Base-by-base conservation (phyloP, 2,797 vertebrate genomes). In the Pampus argenteus region DNA sequence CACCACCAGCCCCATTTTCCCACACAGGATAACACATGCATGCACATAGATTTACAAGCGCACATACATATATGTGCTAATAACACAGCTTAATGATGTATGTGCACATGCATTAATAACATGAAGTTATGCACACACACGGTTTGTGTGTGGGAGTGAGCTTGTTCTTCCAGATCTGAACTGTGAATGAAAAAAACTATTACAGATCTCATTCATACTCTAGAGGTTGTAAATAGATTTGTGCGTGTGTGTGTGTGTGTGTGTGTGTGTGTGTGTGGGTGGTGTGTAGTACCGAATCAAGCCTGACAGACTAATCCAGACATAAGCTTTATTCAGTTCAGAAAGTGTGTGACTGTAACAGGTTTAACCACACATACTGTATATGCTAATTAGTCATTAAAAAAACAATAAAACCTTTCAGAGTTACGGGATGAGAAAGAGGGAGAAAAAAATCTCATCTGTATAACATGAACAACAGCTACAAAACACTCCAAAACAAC, bases 1-100 rank as follows among this genome's bases (percentile, higher is more conserved):
- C 87, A 71, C 84, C 57, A 5, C 55, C 38, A 23, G 70, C n/a
- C 59, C 50, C 59, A 23, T 88, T 91, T 92, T 90, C 88, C 86
- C 90, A 91, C 90, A 88, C 65, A 56, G 74, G 47, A 54, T 69
- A 57, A 73, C 57, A 64, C 59, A 77, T 5, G 54, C 50, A 56
- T 4, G 1, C 44, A 45, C 76, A 49, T 6, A 64, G 17, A 57
- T 23, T 48, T 23, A 59, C 45, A 56, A 20, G 45, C 44, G 42
- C 28, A 45, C 59, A 51, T 9, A 34, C 20, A 52, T 49, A 28
- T 26, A 56, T 26, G 50, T 50, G 66, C 64, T 74, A 64, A 44
- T 47, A 44, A 63, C 14, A 26, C 29, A 9, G 71, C 50, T 29
- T 63, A 44, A 51, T 51, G 31, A 60, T 45, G 75, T 59, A 26